Percentiles rank a stretch among this genome's conserved stretches.
phyloP scores from a whole-genome alignment of 2,888 invertebrate species.

The Drosophila eohydei region DNA sequence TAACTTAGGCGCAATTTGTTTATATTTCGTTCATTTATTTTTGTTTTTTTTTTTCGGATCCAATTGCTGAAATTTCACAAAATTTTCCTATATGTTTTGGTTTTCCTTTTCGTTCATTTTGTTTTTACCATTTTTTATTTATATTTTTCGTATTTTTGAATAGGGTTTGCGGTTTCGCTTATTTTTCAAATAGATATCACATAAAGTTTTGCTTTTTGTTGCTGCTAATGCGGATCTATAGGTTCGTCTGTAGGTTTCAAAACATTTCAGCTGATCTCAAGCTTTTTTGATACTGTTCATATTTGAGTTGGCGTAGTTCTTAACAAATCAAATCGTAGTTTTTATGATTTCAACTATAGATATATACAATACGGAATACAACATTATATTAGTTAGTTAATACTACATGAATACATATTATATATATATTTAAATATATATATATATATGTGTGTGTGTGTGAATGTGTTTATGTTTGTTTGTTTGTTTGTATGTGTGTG shows the following conservation, averaged over 20 bases:
- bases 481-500: conserved; percentile 23
- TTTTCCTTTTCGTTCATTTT: neutral
- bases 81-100: conserved; percentile 5
- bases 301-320: conserved; percentile 38
- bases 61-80: conserved; percentile 6
- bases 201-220: conserved; percentile 65
- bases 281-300: conserved; percentile 28
- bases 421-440: conserved; percentile 17
- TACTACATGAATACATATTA: conserved; percentile 35
- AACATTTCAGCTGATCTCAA: conserved; percentile 19
- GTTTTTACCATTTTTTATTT: neutral
- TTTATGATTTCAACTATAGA: conserved; percentile 22
- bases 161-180: conserved; percentile 54
- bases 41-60: neutral
- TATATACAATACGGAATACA: conserved; percentile 31
- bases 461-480: conserved; percentile 25
- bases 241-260: conserved; percentile 34
- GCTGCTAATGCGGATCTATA: conserved; percentile 59
- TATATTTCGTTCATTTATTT: neutral
- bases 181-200: conserved; percentile 77
- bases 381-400: conserved; percentile 31
- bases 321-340: conserved; percentile 24
- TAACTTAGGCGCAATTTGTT: neutral
- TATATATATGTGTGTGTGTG: conserved; percentile 15
- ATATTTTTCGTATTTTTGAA: conserved; percentile 28